Conservation (phyloP, 2,888 invertebrate species). For the Melieria crassipennis region DNA sequence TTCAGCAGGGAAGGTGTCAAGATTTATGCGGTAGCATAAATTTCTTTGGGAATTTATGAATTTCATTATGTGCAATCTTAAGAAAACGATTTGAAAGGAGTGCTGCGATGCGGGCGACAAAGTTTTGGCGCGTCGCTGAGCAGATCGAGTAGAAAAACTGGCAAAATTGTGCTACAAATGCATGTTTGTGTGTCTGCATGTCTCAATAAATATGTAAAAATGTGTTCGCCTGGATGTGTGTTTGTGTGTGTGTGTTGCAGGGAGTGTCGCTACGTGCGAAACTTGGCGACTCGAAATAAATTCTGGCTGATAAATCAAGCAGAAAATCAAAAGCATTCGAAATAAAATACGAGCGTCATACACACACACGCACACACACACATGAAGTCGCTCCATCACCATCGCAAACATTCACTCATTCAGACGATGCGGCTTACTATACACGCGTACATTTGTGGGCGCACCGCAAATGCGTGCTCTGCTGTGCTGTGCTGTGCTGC, state of each 20-base stretch:
- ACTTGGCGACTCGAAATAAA: conserved; percentile 42
- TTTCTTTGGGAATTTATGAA: neutral
- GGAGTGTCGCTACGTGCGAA: conserved; percentile 38
- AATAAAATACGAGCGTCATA: conserved; percentile 24
- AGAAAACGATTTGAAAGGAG: neutral
- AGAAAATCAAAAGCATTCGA: conserved; percentile 52
- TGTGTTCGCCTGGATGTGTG: neutral
- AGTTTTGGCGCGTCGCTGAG: conserved; percentile 1
- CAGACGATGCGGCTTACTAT: conserved; percentile 22
- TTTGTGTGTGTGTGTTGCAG: conserved; percentile 28
- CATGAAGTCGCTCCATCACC: conserved; percentile 1
- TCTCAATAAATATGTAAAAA: neutral
- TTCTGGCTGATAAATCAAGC: conserved; percentile 57
- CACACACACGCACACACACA: conserved; percentile 7
- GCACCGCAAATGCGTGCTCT: conserved; percentile 24
- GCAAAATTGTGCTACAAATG: conserved; percentile 20
- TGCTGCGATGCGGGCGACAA: conserved; percentile 4
- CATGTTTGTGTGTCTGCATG: neutral
- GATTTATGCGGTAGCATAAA: neutral
- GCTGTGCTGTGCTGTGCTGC: conserved; percentile 4
- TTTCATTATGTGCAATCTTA: neutral
- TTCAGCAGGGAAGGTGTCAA: conserved; percentile 7
- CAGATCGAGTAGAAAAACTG: conserved; percentile 20
- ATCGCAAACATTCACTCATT: too few species aligned
- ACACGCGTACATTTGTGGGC: conserved; percentile 47